Conservation (phyloP, 1,140 invertebrate genomes). For the Euura saliciscinereae region DNA sequence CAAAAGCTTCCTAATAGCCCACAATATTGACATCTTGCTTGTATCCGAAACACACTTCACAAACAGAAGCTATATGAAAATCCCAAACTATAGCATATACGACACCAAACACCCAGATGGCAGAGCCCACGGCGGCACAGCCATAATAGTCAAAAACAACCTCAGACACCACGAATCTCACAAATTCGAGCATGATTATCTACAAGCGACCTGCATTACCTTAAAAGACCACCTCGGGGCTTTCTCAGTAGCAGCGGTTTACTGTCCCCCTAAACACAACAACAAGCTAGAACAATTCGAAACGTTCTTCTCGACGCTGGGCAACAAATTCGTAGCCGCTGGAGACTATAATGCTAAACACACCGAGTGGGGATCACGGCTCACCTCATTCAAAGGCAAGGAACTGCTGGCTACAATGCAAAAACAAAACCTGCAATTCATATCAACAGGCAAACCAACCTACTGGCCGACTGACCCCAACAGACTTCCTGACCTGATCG, state of each 20-base stretch:
- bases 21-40: constrained; percentile 29
- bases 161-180: constrained; percentile 7
- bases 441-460: constrained; percentile 29
- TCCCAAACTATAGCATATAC: constrained; percentile 22
- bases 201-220: constrained; percentile 39
- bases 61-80: constrained; percentile 21
- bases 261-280: constrained; percentile 40
- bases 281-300: constrained; percentile 37
- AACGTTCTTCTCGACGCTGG: constrained; percentile 41
- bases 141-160: constrained; percentile 24
- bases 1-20: constrained; percentile 19
- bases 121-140: constrained; percentile 23
- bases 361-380: constrained; percentile 35
- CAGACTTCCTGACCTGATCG: constrained; percentile 30
- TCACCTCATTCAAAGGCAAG: constrained; percentile 23
- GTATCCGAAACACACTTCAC: constrained; percentile 31
- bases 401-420: constrained; percentile 28
- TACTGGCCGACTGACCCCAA: constrained; percentile 31
- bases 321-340: constrained; percentile 38
- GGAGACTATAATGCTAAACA: constrained; percentile 33
- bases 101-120: constrained; percentile 25
- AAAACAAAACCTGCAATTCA: background rate
- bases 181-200: background rate
- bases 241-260: constrained; percentile 40
- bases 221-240: constrained; percentile 25